Percentiles rank a stretch among this genome's conserved stretches.
phyloP scores from a whole-genome alignment of 2,888 invertebrate genomes.

The Apamea epomidion region DNA sequence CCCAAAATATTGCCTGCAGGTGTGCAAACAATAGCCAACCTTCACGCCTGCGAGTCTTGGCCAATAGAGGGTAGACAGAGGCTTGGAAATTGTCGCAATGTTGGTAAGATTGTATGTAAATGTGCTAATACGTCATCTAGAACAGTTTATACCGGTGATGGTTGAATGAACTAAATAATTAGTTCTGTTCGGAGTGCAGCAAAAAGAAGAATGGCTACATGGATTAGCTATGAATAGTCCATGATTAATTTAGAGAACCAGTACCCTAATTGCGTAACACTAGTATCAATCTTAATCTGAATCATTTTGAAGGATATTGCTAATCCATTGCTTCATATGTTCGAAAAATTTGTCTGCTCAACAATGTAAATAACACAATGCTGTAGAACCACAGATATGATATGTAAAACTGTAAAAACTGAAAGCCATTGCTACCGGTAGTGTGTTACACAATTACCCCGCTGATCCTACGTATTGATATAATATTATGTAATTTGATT shows the following conservation, averaged over 20 bases:
- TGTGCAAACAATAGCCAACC: slow-evolving; percentile 65
- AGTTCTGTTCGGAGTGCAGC: background rate
- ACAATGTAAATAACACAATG: background rate
- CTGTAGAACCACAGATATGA: too few relatives aligned
- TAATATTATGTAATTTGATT: background rate
- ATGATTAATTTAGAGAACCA: background rate
- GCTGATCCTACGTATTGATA: accelerated
- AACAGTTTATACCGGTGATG: background rate
- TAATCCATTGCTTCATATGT: background rate
- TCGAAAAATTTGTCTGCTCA: background rate
- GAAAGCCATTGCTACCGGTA: background rate
- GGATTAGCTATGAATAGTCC: background rate
- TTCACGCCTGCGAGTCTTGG: slow-evolving; percentile 64
- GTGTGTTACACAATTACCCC: too few relatives aligned
- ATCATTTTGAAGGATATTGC: background rate
- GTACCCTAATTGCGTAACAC: background rate
- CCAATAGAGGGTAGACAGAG: slow-evolving; percentile 50
- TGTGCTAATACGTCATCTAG: slow-evolving; percentile 44
- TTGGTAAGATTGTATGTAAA: slow-evolving; percentile 22
- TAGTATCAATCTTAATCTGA: background rate
- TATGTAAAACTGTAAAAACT: background rate
- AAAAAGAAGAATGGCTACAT: background rate
- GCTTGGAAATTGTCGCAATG: slow-evolving; percentile 57
- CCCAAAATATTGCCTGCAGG: slow-evolving; percentile 59
- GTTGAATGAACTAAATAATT: slow-evolving; percentile 4